Evolutionary conservation across 2,797 vertebrate genomes (phyloP), one percentile per base, ranked within the genome.

Genomic region (Notolepis coatsorum): DNA sequence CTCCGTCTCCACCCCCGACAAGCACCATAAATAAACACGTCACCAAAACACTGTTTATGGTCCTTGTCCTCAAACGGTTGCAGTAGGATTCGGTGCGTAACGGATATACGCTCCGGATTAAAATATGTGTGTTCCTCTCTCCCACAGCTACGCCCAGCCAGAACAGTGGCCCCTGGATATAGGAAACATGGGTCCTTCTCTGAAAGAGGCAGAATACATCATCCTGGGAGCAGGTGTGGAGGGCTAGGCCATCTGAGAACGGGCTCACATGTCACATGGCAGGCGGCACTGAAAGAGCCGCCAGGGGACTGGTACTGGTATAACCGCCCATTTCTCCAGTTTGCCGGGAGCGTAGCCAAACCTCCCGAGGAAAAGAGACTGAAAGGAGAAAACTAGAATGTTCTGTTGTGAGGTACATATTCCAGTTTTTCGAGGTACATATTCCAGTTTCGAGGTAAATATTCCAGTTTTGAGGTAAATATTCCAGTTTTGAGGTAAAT

Each of bases 401-500:
- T 50, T 39, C 64, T 67, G 57, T 83, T 31, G 64, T 76, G 61
- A 69, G 65, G 68, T 76, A 60, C 79, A 46, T 18, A 62, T 56
- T 54, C 10, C 9, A 23, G 6, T 55, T 39, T 42, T 52, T 43
- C 17, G 52, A n/a, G n/a, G 20, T 5, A 5, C 37, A 54, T 4
- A n/a, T n/a, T n/a, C n/a, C n/a, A n/a, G n/a, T n/a, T n/a, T n/a
- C n/a, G n/a, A n/a, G n/a, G n/a, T n/a, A n/a, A n/a, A n/a, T n/a
- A n/a, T n/a, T n/a, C n/a, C n/a, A n/a, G n/a, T n/a, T n/a, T n/a
- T n/a, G n/a, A n/a, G n/a, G n/a, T n/a, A n/a, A n/a, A n/a, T n/a
- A n/a, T n/a, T n/a, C n/a, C n/a, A n/a, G n/a, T n/a, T n/a, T n/a
- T n/a, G n/a, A n/a, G 65, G 68, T 76, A 60, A 80, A 46, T 18